Percentiles rank a stretch among this genome's conserved stretches.
These are phyloP conservation scores for Zaprionus ornatus DNA, from an alignment of 1,140 invertebrate species.

Conservation along the genomic window DNA sequence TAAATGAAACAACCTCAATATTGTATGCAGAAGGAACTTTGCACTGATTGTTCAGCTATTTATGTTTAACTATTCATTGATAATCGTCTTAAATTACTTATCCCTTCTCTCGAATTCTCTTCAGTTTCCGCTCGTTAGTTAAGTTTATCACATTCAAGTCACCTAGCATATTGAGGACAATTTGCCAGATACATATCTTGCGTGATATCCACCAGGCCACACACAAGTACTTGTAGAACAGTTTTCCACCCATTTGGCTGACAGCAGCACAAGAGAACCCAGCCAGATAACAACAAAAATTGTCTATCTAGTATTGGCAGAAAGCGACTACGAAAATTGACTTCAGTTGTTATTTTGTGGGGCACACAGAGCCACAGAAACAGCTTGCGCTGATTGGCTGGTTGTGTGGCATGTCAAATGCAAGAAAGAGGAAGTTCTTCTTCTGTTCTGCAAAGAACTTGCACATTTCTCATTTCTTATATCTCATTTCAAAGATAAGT, in stretches of 20 bases:
- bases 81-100: background rate
- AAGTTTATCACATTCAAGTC: background rate
- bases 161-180: background rate
- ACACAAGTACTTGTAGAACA: slow-evolving; percentile 16
- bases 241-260: slow-evolving; percentile 10
- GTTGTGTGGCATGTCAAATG: slow-evolving; percentile 72
- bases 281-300: slow-evolving; percentile 46
- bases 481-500: slow-evolving; percentile 62
- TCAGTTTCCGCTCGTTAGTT: background rate
- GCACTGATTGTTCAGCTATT: no score
- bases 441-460: slow-evolving; percentile 23
- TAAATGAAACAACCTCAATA: no score
- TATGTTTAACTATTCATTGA: no score
- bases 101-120: no score
- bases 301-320: slow-evolving; percentile 45
- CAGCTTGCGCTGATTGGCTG: slow-evolving; percentile 50
- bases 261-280: slow-evolving; percentile 11
- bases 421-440: slow-evolving; percentile 31
- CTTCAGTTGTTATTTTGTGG: slow-evolving; percentile 52
- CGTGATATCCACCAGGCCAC: background rate
- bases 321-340: slow-evolving; percentile 50
- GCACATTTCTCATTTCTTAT: slow-evolving; percentile 40
- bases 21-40: no score
- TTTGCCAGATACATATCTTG: background rate
- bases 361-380: slow-evolving; percentile 45